Conservation (phyloP, 2,888 invertebrate genomes). For the Orchesella flavescens region DNA sequence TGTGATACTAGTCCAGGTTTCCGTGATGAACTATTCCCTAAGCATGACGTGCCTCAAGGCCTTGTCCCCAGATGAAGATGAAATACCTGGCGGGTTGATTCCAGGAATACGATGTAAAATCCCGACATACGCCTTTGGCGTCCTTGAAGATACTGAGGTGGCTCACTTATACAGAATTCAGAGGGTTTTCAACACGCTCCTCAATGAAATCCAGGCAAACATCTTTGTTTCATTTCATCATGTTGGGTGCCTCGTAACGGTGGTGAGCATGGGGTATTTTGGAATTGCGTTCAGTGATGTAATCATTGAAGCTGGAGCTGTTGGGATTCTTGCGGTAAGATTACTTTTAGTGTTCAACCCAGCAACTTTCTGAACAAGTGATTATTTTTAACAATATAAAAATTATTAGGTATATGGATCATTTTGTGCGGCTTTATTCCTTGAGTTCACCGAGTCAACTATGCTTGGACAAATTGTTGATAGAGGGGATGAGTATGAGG, state of each 20-base stretch:
- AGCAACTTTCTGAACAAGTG: too few relatives aligned
- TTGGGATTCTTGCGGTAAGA: constrained; percentile 14
- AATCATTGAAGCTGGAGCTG: background rate
- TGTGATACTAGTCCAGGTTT: background rate
- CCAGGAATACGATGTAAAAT: background rate
- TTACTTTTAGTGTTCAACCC: too few relatives aligned
- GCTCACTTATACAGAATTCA: background rate
- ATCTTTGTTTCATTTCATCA: constrained; percentile 11
- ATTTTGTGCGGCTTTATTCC: background rate
- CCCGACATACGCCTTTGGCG: background rate
- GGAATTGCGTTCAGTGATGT: constrained; percentile 1
- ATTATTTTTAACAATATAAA: too few relatives aligned
- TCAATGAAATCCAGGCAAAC: constrained; percentile 12
- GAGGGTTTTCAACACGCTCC: background rate
- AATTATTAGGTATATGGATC: too few relatives aligned
- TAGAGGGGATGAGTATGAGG: background rate
- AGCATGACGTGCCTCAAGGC: background rate
- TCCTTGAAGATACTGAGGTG: background rate
- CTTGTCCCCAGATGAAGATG: background rate
- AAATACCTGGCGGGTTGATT: background rate
- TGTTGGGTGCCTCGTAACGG: constrained; percentile 4
- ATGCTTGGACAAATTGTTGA: constrained; percentile 6
- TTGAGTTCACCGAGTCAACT: background rate
- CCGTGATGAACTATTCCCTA: background rate
- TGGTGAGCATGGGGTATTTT: constrained; percentile 3